These are phyloP conservation scores for Dreissena rostriformis DNA, from an alignment of 1,140 invertebrate genomes.

Conservation along the genomic window DNA sequence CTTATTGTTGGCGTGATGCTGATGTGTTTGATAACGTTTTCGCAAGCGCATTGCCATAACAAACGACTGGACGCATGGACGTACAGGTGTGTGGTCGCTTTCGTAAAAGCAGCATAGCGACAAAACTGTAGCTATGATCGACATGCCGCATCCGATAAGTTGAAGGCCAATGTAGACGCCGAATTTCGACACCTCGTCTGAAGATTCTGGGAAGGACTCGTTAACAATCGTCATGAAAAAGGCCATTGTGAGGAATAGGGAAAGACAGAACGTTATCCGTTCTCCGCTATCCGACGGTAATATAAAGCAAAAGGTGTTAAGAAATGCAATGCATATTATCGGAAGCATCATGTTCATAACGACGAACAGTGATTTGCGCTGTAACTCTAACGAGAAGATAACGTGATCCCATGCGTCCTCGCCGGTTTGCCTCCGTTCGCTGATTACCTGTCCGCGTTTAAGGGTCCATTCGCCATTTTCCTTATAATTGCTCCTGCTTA, in stretches of 20 bases:
- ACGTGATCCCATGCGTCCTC: conserved; percentile 47
- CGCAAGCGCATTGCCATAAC: too few species aligned
- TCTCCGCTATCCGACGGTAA: conserved; percentile 57
- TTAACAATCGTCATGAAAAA: conserved; percentile 57
- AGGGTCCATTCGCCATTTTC: conserved; percentile 42
- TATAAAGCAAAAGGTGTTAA: conserved; percentile 52
- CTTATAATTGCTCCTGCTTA: neutral
- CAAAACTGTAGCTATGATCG: conserved; percentile 33
- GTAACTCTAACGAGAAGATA: neutral
- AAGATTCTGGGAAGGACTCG: conserved; percentile 56
- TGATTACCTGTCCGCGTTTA: neutral
- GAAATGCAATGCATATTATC: conserved; percentile 54
- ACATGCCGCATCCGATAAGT: conserved; percentile 41
- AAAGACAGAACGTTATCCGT: conserved; percentile 57
- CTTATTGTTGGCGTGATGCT: too few species aligned
- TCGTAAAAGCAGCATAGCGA: conserved; percentile 33
- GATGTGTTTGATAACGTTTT: too few species aligned
- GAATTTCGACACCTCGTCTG: conserved; percentile 69
- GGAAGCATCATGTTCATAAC: conserved; percentile 57
- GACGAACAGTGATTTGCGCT: conserved; percentile 35
- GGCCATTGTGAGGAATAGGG: conserved; percentile 58
- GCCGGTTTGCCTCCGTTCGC: neutral
- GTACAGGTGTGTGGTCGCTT: neutral
- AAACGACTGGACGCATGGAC: too few species aligned
- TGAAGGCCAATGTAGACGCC: conserved; percentile 73